A percentile compares a stretch with the other conserved stretches of the same genome.
Evolutionary conservation across 2,113 vertebrate genomes (phyloP).

Genomic region (Syngnathus scovelli): DNA sequence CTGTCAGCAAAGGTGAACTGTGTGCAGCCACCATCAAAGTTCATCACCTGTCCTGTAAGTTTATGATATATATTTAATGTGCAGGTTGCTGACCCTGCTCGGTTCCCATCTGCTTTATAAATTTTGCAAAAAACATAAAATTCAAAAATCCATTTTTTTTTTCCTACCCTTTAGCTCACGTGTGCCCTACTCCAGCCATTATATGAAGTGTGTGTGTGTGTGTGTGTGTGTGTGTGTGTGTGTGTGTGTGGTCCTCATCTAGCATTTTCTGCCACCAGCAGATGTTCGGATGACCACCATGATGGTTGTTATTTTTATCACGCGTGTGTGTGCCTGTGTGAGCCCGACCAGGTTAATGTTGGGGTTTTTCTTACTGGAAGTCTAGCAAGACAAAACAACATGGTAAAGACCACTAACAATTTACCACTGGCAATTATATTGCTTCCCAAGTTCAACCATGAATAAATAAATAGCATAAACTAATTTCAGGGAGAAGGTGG

Average conservation of each 20-base stretch:
- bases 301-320: conserved; percentile 43
- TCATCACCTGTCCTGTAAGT: background rate
- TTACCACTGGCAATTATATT: background rate
- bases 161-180: conserved; percentile 1
- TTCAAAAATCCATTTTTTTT: no score
- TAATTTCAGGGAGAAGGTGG: background rate
- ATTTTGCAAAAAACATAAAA: no score
- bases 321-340: conserved; percentile 8
- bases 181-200: conserved; percentile 8
- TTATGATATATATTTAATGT: background rate
- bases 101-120: no score
- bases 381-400: conserved; percentile 31
- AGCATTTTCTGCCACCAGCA: conserved; percentile 46
- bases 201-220: background rate
- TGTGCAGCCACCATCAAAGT: conserved; percentile 7
- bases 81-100: no score
- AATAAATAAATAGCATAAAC: background rate
- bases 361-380: conserved; percentile 46
- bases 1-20: conserved; percentile 1
- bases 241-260: conserved; percentile 53
- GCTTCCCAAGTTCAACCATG: background rate
- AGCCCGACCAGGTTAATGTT: background rate
- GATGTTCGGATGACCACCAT: conserved; percentile 58
- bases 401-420: conserved; percentile 21
- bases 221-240: background rate